Conservation (phyloP, 1,140 invertebrate species). For the Drosophila pachea region DNA sequence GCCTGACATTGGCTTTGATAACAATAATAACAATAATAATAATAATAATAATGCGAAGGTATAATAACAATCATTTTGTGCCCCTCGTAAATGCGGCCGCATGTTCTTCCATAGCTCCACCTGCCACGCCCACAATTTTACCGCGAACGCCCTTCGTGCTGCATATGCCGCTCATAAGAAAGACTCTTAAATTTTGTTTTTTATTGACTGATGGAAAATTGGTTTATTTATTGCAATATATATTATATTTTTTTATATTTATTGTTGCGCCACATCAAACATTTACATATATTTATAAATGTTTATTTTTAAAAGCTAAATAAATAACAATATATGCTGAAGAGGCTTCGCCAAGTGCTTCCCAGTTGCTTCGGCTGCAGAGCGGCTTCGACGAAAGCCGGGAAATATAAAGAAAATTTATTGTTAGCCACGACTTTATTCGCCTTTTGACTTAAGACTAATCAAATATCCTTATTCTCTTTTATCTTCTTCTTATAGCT, state of each 20-base stretch:
- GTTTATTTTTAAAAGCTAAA: conserved; percentile 1
- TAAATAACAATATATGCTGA: conserved; percentile 36
- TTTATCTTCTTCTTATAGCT: conserved; percentile 37
- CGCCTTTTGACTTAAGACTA: conserved; percentile 27
- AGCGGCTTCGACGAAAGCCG: conserved; percentile 7
- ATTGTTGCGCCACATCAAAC: conserved; percentile 41
- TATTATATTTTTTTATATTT: conserved; percentile 61
- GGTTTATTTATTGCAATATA: conserved; percentile 62
- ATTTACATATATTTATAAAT: conserved; percentile 28
- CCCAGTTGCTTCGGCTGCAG: conserved; percentile 6
- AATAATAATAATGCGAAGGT: conserved; percentile 65
- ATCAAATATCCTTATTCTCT: conserved; percentile 26
- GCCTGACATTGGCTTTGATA: conserved; percentile 66
- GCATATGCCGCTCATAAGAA: conserved; percentile 31
- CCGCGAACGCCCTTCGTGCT: not conserved
- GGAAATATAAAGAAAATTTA: conserved; percentile 27
- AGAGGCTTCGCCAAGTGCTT: conserved; percentile 28
- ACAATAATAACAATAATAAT: conserved; percentile 68
- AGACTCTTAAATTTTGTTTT: conserved; percentile 41
- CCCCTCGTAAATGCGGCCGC: conserved; percentile 46
- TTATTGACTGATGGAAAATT: conserved; percentile 62
- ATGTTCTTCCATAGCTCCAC: conserved; percentile 3
- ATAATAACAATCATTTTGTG: conserved; percentile 73
- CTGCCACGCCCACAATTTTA: not conserved
- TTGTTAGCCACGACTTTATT: conserved; percentile 21